These are phyloP conservation scores for Hafferia zeledoni DNA, from an alignment of 2,797 vertebrate species.

Conservation along the genomic window DNA sequence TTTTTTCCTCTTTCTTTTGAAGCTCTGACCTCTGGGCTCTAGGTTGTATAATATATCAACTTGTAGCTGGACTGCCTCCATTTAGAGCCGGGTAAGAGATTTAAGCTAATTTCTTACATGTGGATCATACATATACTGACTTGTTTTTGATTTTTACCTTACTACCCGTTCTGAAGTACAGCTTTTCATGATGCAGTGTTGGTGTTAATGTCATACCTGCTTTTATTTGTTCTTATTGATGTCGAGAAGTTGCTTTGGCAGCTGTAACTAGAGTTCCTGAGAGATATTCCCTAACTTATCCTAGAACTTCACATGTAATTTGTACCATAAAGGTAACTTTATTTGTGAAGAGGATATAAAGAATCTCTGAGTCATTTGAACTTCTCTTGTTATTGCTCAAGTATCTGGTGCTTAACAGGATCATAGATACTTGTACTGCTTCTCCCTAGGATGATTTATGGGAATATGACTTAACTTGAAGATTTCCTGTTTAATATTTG, in stretches of 20 bases:
- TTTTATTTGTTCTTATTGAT: constrained; percentile 1
- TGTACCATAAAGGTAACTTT: not conserved
- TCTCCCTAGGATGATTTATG: not conserved
- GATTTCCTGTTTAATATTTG: not conserved
- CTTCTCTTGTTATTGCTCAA: not conserved
- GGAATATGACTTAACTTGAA: not conserved
- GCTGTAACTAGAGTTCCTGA: not conserved
- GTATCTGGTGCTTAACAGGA: not conserved
- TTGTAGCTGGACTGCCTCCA: constrained; percentile 97
- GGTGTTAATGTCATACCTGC: not conserved
- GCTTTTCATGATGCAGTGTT: not conserved
- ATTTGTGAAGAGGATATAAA: not conserved
- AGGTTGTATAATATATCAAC: constrained; percentile 98
- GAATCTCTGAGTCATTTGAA: not conserved
- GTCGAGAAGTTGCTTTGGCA: not conserved
- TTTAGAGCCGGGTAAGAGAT: constrained; percentile 95
- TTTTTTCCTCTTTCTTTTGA: constrained; percentile 21
- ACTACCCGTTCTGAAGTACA: not conserved
- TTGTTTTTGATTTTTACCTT: not conserved
- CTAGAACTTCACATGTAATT: not conserved
- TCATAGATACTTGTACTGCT: not conserved
- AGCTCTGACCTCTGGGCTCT: constrained; percentile 99
- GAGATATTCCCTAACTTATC: not conserved
- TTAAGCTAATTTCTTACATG: not conserved
- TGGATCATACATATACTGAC: not conserved